Evolutionary conservation across 2,888 invertebrate species (phyloP).

Genomic region (Agonopterix subpropinquella): DNA sequence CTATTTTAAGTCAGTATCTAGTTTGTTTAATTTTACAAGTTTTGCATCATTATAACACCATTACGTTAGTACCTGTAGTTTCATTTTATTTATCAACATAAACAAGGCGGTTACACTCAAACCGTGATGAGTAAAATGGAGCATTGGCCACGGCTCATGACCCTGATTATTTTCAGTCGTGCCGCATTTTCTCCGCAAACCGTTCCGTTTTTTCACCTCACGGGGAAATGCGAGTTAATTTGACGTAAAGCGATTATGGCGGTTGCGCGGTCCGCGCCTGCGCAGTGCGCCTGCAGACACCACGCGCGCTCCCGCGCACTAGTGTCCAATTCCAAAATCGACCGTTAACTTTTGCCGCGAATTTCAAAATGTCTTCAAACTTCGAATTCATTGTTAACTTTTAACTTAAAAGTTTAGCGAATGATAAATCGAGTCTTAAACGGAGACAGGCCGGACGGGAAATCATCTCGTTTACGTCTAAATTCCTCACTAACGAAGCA

Average conservation of each 20-base stretch:
- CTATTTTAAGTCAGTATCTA: background rate
- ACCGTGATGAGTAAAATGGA: slow-evolving; percentile 20
- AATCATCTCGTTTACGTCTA: slow-evolving; percentile 29
- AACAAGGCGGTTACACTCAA: slow-evolving; percentile 3
- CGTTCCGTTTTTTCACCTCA: slow-evolving; percentile 62
- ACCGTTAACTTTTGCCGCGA: slow-evolving; percentile 24
- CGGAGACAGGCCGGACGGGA: slow-evolving; percentile 17
- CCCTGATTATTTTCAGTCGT: slow-evolving; percentile 56
- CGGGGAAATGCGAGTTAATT: slow-evolving; percentile 64
- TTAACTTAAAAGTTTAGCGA: slow-evolving; percentile 51
- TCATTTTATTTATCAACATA: background rate
- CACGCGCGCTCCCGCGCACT: slow-evolving; percentile 44
- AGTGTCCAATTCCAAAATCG: slow-evolving; percentile 12
- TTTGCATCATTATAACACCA: background rate
- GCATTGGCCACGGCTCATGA: slow-evolving; percentile 36
- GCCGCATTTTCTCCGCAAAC: slow-evolving; percentile 56
- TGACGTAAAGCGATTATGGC: slow-evolving; percentile 54
- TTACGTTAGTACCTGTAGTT: background rate
- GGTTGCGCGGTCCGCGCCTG: slow-evolving; percentile 28
- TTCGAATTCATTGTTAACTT: slow-evolving; percentile 54
- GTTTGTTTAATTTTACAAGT: background rate
- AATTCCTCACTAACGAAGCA: slow-evolving; percentile 45
- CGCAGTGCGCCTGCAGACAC: slow-evolving; percentile 46
- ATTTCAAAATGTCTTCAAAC: slow-evolving; percentile 20
- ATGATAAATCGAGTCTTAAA: slow-evolving; percentile 30